These are phyloP conservation scores for Hippopotamyrus pictus DNA, from an alignment of 2,797 vertebrate species.

Conservation along the genomic window DNA sequence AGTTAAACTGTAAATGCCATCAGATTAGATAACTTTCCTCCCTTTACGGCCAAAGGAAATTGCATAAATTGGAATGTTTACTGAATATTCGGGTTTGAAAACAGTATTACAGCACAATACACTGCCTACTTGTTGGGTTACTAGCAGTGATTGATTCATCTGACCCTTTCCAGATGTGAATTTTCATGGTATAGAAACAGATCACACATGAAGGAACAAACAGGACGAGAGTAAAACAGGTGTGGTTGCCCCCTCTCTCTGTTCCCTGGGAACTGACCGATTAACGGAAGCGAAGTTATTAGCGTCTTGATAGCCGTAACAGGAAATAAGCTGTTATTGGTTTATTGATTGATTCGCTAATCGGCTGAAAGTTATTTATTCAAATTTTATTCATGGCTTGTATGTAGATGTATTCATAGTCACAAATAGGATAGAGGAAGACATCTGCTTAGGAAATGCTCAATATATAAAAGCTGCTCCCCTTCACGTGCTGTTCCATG, in stretches of 20 bases:
- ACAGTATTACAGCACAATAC: neutral
- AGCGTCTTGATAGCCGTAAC: neutral
- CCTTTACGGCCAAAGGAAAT: neutral
- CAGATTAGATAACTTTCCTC: neutral
- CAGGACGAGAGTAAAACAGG: neutral
- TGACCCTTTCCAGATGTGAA: neutral
- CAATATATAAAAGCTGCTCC: neutral
- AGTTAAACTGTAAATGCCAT: neutral
- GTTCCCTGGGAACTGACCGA: neutral
- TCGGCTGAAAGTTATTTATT: conserved; percentile 19
- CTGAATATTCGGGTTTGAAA: neutral
- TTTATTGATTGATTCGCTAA: conserved; percentile 21
- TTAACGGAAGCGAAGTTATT: neutral
- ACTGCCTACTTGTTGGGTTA: neutral
- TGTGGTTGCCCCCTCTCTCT: neutral
- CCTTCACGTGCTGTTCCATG: neutral
- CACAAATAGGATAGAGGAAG: conserved; percentile 3
- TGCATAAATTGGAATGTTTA: neutral
- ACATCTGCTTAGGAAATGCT: conserved; percentile 5
- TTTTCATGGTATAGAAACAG: neutral
- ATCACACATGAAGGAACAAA: neutral
- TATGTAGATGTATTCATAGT: conserved; percentile 19
- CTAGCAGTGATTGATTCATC: neutral
- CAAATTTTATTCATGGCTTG: conserved; percentile 13
- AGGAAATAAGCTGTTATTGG: conserved; percentile 10